A percentile compares a stretch with the other conserved stretches of the same genome.
Evolutionary conservation across 2,113 vertebrate genomes (phyloP).

Genomic region (Heliornis fulica): DNA sequence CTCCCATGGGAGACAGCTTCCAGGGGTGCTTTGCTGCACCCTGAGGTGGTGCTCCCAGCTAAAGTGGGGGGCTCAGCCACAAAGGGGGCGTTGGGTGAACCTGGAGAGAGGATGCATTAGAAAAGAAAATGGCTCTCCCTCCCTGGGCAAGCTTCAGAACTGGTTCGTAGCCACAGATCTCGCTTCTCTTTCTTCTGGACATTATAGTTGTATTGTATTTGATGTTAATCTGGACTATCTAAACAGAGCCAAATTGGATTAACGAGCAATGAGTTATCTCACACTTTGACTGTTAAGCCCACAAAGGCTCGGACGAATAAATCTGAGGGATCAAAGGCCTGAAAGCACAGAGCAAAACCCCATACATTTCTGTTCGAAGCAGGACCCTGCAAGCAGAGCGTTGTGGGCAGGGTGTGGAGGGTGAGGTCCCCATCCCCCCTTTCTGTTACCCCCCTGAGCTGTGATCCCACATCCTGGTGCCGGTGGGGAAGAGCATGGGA

Average conservation of each 20-base stretch:
- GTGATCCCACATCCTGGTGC: accelerated
- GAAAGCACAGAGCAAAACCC: background rate
- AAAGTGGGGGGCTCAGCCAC: background rate
- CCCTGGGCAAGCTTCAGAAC: background rate
- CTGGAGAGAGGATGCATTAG: background rate
- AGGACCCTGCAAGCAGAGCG: background rate
- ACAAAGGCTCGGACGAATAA: slow-evolving; percentile 54
- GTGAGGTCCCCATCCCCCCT: accelerated
- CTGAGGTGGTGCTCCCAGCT: accelerated
- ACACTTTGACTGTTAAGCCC: slow-evolving; percentile 2
- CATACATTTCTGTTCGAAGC: background rate
- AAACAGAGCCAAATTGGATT: slow-evolving; percentile 48
- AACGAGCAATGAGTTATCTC: slow-evolving; percentile 45
- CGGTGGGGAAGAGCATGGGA: background rate
- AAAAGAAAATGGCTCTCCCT: background rate
- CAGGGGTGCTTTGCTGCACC: background rate
- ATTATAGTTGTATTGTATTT: background rate
- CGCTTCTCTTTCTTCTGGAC: background rate
- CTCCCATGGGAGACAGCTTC: accelerated
- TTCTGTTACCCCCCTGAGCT: background rate
- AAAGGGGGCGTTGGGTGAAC: accelerated
- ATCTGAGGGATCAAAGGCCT: slow-evolving; percentile 30
- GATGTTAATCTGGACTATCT: slow-evolving; percentile 41
- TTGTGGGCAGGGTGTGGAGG: background rate
- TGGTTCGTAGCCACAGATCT: background rate